Base-by-base conservation (phyloP, 2,797 vertebrate genomes). In the Arnoldichthys spilopterus region DNA sequence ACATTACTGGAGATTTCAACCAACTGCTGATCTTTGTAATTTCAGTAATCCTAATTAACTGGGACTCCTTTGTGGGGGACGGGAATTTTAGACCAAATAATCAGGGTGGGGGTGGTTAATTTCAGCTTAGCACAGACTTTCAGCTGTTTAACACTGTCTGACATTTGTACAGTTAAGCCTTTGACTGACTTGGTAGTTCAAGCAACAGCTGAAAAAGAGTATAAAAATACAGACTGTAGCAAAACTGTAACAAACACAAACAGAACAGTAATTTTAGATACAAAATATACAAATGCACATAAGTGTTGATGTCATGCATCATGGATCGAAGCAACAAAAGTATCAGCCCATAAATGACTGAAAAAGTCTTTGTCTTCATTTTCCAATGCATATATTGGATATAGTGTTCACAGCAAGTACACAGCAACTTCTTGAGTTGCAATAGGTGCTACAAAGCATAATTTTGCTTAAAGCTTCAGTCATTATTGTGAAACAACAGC, bases 101-200 rank as follows among this genome's bases (percentile, higher is more conserved):
- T 86, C 63, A 54, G 81, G 68, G 66, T 37, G 85, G 67, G 88
- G 88, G 89, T 91, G 88, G 89, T 92, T 89, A 87, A 83, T 85
- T 86, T 89, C 43, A 74, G 83, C 83, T 84, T 79, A 83, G 87
- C 85, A 81, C 86, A 86, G 88, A 88, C 86, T 89, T 85, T 88
- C 85, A 88, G 82, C 89, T 89, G 89, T 90, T 92, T 89, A 91
- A 43, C 86, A 83, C 88, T 88, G 87, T 92, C 91, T 93, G 91
- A 92, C 85, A 89, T 88, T 89, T 83, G 89, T 80, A 76, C 77
- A 80, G 76, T 71, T 89, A 92, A 93, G 88, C 89, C 81, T 91
- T 90, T 91, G 90, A 91, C 87, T 91, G 87, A 89, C 78, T 89
- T 87, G 73, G 81, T 88, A 78, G 86, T 88, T 89, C 89, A 87